These are phyloP conservation scores for Eucera pruinosa DNA, from an alignment of 2,888 invertebrate species.

Conservation along the genomic window DNA sequence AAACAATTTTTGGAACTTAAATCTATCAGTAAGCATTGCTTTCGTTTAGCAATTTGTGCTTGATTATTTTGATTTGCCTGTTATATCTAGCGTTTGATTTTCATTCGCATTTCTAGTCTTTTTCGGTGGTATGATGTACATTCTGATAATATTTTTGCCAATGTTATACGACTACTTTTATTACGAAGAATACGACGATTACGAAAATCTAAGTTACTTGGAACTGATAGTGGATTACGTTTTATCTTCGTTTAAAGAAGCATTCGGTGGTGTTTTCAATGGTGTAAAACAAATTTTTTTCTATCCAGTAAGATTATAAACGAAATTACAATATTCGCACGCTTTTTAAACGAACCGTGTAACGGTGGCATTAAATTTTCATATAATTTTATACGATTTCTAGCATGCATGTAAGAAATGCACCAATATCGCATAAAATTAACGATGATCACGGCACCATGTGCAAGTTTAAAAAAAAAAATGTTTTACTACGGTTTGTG, in stretches of 20 bases:
- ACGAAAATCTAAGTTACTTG: conserved; percentile 74
- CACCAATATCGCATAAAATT: conserved; percentile 58
- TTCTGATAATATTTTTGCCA: conserved; percentile 73
- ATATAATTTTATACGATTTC: conserved; percentile 67
- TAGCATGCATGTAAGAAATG: conserved; percentile 77
- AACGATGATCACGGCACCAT: conserved; percentile 18
- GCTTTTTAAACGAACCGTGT: too few species aligned
- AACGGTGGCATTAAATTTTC: conserved; percentile 34
- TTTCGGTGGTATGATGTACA: conserved; percentile 75
- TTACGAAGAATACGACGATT: conserved; percentile 74
- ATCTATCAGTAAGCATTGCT: conserved; percentile 71
- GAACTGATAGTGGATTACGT: conserved; percentile 75
- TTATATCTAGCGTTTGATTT: neutral
- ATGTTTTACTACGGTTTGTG: conserved; percentile 18
- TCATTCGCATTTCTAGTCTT: conserved; percentile 71
- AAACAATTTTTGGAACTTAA: conserved; percentile 72
- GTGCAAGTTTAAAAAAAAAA: conserved; percentile 22
- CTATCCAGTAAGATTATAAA: conserved; percentile 74
- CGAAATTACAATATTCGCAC: conserved; percentile 15
- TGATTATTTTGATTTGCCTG: neutral
- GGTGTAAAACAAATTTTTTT: conserved; percentile 72
- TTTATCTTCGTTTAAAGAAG: conserved; percentile 77
- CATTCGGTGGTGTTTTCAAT: conserved; percentile 74
- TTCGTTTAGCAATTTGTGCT: neutral
- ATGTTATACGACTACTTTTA: conserved; percentile 77